These are phyloP conservation scores for Grapholita molesta DNA, from an alignment of 1,140 invertebrate genomes.

Conservation along the genomic window DNA sequence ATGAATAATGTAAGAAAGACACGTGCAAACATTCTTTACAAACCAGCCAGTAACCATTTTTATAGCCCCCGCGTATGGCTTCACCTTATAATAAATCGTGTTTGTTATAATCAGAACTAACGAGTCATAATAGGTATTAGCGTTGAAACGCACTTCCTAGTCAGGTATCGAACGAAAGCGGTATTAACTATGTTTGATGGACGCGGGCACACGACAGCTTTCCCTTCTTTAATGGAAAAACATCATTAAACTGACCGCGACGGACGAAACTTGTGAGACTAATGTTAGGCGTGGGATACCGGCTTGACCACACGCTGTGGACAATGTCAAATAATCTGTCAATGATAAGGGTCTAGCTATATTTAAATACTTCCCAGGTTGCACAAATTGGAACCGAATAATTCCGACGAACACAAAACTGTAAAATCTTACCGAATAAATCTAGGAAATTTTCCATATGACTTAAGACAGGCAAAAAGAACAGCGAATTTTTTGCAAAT, in stretches of 20 bases:
- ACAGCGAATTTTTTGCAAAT: not conserved
- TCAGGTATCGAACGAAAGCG: slow-evolving; percentile 68
- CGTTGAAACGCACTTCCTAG: slow-evolving; percentile 46
- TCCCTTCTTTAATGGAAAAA: slow-evolving; percentile 67
- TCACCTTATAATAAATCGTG: not conserved
- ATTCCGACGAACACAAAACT: no score
- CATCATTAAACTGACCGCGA: slow-evolving; percentile 50
- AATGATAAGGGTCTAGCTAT: not conserved
- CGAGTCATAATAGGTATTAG: slow-evolving; percentile 4
- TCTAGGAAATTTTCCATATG: no score
- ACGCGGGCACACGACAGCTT: slow-evolving; percentile 60
- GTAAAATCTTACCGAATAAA: no score
- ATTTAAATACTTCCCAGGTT: not conserved
- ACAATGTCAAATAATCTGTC: slow-evolving; percentile 23
- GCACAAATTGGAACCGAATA: no score
- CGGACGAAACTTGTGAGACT: slow-evolving; percentile 52
- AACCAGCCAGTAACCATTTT: not conserved
- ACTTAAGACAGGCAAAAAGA: no score
- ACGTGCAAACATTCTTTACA: not conserved
- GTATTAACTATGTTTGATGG: slow-evolving; percentile 62
- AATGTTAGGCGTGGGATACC: slow-evolving; percentile 28
- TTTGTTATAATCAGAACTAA: not conserved
- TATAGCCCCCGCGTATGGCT: not conserved
- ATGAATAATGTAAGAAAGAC: not conserved
- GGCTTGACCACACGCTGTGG: slow-evolving; percentile 32